Evolutionary conservation across 2,888 invertebrate species (phyloP), one percentile per base, ranked within the genome.

Genomic region (Athalia circularis): DNA sequence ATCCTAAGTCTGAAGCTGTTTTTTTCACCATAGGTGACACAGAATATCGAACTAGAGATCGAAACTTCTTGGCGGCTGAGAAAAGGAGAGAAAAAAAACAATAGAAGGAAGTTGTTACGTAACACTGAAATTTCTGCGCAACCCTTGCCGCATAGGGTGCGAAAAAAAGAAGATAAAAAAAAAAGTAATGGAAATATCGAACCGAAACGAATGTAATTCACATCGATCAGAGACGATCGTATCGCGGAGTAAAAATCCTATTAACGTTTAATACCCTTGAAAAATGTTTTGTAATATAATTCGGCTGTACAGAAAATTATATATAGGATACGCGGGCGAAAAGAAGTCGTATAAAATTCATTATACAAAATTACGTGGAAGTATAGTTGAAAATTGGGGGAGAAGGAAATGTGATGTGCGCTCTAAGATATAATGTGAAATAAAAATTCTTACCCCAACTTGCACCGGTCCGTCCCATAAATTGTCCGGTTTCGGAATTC

Each of bases 401-500:
- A 29, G 29, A 29, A 29, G 29, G 0, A 29, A 29, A 29, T 29
- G 29, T 4, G 15, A 48, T 65, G 7, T 65, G 4, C 13, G 47
- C 29, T 1, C 29, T 29, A 29, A 29, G 2, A 29, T 29, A 29
- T 29, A 29, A 29, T 29, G 29, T 29, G 2, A 29, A 29, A 5
- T 11, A 3, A 43, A 11, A 43, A 9, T 59, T 70, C 97, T 97
- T 90, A 98, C 98, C 97, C 98, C 98, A 98, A 92, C 97, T 97
- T 89, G 95, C 93, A 86, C 96, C 97, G 82, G 97, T 97, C 86
- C 98, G 94, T 86, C 98, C 98, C 86, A 98, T 92, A 91, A 98
- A 95, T 92, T 97, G 96, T 88, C 95, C 95, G 81, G 97, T 97
- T 92, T 98, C 97, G 86, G 96, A 94, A 92, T 98, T 97, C 95